Evolutionary conservation across 1,140 invertebrate genomes (phyloP).

Genomic region (Mizuhopecten yessoensis): DNA sequence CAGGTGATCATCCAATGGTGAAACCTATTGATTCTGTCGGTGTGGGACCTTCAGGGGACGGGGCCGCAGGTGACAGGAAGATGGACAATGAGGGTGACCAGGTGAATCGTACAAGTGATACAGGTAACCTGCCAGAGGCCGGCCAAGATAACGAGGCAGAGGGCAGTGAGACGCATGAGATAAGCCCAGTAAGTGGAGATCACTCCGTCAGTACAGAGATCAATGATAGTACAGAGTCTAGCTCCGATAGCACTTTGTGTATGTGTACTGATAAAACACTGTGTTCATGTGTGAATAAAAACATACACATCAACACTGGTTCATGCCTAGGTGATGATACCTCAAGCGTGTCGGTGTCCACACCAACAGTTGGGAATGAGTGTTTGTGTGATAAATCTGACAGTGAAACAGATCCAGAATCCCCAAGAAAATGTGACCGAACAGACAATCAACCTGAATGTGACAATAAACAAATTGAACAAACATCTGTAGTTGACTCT

Average conservation of each 20-base stretch:
- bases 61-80: neutral
- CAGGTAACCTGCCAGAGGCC: slow-evolving; percentile 28
- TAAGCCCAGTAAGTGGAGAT: slow-evolving; percentile 8
- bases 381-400: slow-evolving; percentile 43
- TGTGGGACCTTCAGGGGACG: slow-evolving; percentile 1
- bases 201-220: slow-evolving; percentile 27
- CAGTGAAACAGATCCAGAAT: slow-evolving; percentile 40
- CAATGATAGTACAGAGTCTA: slow-evolving; percentile 33
- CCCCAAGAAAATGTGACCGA: neutral
- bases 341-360: neutral
- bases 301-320: neutral
- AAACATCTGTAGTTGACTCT: neutral
- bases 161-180: neutral
- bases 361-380: neutral
- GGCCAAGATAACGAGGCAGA: slow-evolving; percentile 12
- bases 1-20: slow-evolving; percentile 55
- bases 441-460: neutral
- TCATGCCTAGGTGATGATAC: neutral
- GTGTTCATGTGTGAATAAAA: slow-evolving; percentile 23
- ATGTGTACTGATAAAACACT: neutral
- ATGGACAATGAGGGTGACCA: slow-evolving; percentile 24
- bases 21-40: slow-evolving; percentile 49
- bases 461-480: neutral
- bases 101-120: neutral
- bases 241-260: neutral